phyloP scores from a whole-genome alignment of 2,888 invertebrate genomes.

The Pachliopta kotzebuea region DNA sequence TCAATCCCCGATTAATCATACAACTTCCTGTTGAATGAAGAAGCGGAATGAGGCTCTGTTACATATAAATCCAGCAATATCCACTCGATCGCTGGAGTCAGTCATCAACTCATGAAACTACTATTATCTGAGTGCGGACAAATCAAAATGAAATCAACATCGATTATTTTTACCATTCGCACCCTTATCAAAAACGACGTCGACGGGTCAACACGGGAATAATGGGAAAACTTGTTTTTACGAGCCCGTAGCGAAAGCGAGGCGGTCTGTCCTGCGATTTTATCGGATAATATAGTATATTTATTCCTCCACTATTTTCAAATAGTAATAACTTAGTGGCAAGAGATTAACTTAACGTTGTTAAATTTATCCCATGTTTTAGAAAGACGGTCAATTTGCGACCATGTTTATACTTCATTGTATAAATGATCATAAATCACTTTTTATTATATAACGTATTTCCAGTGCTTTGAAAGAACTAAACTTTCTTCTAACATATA shows the following conservation, averaged over 20 bases:
- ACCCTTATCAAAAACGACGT: conserved; percentile 66
- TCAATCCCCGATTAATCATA: too few species aligned
- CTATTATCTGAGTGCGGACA: conserved; percentile 66
- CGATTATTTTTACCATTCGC: conserved; percentile 67
- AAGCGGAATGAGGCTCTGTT: neutral
- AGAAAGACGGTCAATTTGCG: too few species aligned
- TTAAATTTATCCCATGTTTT: neutral
- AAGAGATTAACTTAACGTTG: conserved; percentile 24
- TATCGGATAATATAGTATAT: conserved; percentile 43
- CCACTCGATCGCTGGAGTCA: conserved; percentile 38
- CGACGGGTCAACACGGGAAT: conserved; percentile 61
- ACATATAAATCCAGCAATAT: conserved; percentile 9
- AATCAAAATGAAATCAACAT: conserved; percentile 78
- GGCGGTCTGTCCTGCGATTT: conserved; percentile 44
- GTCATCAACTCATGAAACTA: conserved; percentile 64
- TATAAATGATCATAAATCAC: too few species aligned
- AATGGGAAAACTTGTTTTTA: conserved; percentile 67
- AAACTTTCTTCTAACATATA: too few species aligned
- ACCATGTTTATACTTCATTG: too few species aligned
- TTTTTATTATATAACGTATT: too few species aligned
- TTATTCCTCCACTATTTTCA: conserved; percentile 38
- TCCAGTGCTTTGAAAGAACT: too few species aligned
- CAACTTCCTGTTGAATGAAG: too few species aligned
- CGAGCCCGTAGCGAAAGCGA: conserved; percentile 39
- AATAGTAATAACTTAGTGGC: conserved; percentile 39